Evolutionary conservation across 2,113 vertebrate species (phyloP), one percentile per base, ranked within the genome.

Genomic region (Neogobius melanostomus): DNA sequence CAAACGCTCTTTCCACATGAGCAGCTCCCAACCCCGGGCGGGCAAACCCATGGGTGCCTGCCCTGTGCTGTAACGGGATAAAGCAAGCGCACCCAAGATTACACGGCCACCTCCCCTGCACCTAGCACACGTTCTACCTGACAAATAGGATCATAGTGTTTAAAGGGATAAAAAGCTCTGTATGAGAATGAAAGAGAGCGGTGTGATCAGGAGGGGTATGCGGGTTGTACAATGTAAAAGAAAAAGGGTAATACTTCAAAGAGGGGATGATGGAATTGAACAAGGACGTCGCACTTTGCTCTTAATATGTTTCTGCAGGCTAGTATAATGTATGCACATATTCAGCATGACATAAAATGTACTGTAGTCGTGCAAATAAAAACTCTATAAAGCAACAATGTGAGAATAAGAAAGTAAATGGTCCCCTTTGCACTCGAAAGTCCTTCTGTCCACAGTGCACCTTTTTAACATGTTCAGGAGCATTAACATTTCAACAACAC

Each of bases 81-180:
- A 90, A 89, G 86, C 80, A 88, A 28, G 79, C 80, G 81, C 85
- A 81, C 90, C 91, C 82, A 81, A 91, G 89, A 92, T 89, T 88
- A 92, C 87, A 90, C 74, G 87, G 82, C 82, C 81, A 79, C 86
- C 88, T 89, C 85, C 87, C 84, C 77, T 76, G 80, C 88, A 86
- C 87, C 85, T 88, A 87, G 77, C 87, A 84, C 89, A 88, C 84
- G 80, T 82, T 85, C 83, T 83, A 91, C 90, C 89, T 91, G 89
- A 89, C 90, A 92, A 92, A 92, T 89, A 87, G 91, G 90, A 91
- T 92, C 88, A 91, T 67, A 81, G 86, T 88, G 82, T 89, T 90
- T 88, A 88, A 89, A 87, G 79, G 88, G 87, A 88, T 85, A 86
- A 91, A 85, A 90, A 57, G 80, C 74, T 88, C 82, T 84, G 83